Evolutionary conservation across 1,140 invertebrate genomes (phyloP), one percentile per base, ranked within the genome.

Genomic region (Pentalonia nigronervosa): DNA sequence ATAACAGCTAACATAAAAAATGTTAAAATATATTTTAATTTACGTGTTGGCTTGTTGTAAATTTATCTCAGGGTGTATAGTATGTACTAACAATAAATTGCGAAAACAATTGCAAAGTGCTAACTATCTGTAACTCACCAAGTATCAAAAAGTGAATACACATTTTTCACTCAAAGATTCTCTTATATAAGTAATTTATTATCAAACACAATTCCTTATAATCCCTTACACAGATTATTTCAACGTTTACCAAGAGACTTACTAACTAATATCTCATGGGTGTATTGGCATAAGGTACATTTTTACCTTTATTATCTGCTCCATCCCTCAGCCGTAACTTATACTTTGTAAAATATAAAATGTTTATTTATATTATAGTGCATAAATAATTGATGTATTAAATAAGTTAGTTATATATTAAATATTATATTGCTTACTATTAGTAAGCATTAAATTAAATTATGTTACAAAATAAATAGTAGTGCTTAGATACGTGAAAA

Each of bases 41-140:
- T 76, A 76, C 30, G n/a, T n/a, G n/a, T 76, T 76, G 60, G 60
- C 17, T 11, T 11, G n/a, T 76, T 76, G n/a, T 14, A 76, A n/a
- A 76, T 76, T 6, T 76, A 76, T 76, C 30, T 6, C 14, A 76
- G n/a, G 60, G 30, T 76, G 17, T 17, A 76, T 0, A 76, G 60
- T 67, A 67, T n/a, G 30, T n/a, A 76, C 60, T n/a, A 76, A n/a
- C 60, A 76, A 76, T 76, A 76, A 76, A 76, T 76, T 76, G n/a
- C n/a, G 2, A 76, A 76, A 76, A 76, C 14, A n/a, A 76, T 76
- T 76, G 60, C 30, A 76, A 76, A 76, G 14, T 76, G 17, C 14
- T 67, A 67, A 67, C 60, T 76, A 67, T 67, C 30, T 67, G 30
- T 67, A 67, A 67, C 60, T 67, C 60, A 67, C 60, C 60, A 67